Percentiles rank a stretch among this genome's conserved stretches.
Conservation (phyloP, 2,113 vertebrate species). For the Scalopus aquaticus region DNA sequence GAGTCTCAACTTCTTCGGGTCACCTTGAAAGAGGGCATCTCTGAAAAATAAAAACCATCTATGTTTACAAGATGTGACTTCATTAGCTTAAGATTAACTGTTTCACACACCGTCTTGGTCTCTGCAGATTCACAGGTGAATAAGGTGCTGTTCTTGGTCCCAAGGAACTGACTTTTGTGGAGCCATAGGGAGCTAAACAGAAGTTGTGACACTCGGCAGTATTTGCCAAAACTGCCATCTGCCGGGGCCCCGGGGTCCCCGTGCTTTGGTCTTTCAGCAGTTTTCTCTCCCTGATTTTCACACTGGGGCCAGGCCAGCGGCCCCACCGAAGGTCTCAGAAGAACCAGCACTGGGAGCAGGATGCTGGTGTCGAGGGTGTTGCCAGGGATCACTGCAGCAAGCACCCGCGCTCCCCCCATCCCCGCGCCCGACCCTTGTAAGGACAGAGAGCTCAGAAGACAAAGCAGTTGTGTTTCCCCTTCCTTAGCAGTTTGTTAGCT, state of each 20-base stretch:
- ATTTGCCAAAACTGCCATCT: not conserved
- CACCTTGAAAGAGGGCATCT: not conserved
- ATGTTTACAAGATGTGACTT: not conserved
- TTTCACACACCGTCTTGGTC: not conserved
- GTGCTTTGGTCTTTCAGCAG: not conserved
- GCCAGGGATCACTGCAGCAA: rapidly evolving
- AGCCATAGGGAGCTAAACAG: not conserved
- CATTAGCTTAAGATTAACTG: slow-evolving; percentile 5
- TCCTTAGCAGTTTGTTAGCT: not conserved
- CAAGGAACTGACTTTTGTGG: not conserved
- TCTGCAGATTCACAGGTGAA: not conserved
- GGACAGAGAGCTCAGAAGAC: not conserved
- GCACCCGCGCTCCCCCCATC: too few relatives aligned
- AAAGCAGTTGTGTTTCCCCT: not conserved
- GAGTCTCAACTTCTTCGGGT: not conserved
- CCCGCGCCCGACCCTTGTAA: too few relatives aligned
- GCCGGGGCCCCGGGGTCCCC: too few relatives aligned
- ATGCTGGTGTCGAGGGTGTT: too few relatives aligned
- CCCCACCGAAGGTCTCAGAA: not conserved
- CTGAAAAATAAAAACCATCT: not conserved
- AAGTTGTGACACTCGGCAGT: not conserved
- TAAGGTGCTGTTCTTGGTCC: not conserved
- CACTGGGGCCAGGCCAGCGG: rapidly evolving
- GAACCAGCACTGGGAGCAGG: rapidly evolving
- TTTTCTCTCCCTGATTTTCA: not conserved